Evolutionary conservation across 2,888 invertebrate species (phyloP).

Genomic region (Sialis fuliginosa): DNA sequence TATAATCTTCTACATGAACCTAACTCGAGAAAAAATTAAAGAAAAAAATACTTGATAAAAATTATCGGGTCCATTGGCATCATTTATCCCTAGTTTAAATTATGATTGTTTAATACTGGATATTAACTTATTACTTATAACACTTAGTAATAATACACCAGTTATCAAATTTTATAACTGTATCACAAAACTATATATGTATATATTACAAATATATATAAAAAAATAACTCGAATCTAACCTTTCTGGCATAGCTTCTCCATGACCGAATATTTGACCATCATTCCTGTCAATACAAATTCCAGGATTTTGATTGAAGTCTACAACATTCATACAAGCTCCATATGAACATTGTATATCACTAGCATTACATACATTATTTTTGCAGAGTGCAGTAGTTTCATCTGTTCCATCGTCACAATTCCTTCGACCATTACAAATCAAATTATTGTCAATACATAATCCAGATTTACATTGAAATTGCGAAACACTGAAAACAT

Average conservation of each 20-base stretch:
- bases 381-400: background rate
- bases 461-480: background rate
- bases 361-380: background rate
- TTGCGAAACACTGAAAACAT: background rate
- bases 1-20: no score
- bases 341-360: conserved; percentile 1
- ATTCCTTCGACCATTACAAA: background rate
- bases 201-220: no score
- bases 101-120: no score
- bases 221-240: background rate
- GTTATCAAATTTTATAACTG: no score
- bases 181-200: no score
- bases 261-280: background rate
- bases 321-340: background rate
- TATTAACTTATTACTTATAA: no score
- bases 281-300: background rate
- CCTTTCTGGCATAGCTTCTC: background rate
- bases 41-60: no score
- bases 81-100: no score
- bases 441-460: background rate
- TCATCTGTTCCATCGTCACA: conserved; percentile 1
- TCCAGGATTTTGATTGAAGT: no score
- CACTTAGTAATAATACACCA: no score
- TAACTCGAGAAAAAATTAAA: no score
- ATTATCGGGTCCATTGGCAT: no score